Evolutionary conservation across 2,888 invertebrate genomes (phyloP).

Genomic region (Leucania comma): DNA sequence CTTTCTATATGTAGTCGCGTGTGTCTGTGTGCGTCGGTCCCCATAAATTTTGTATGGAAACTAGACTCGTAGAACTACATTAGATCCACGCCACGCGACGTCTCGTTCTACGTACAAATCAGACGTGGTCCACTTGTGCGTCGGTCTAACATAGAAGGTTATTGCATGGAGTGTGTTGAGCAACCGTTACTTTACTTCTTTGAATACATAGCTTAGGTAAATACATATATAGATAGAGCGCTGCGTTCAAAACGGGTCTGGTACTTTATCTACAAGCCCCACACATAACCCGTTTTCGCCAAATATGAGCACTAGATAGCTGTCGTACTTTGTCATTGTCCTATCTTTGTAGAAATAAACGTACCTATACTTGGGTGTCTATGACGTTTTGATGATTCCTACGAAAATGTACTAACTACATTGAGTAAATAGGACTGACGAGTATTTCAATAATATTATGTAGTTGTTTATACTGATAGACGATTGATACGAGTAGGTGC

Average conservation of each 20-base stretch:
- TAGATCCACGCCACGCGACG: too few relatives aligned
- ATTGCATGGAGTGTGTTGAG: slow-evolving; percentile 10
- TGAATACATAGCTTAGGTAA: not conserved
- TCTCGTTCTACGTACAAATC: too few relatives aligned
- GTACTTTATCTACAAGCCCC: slow-evolving; percentile 16
- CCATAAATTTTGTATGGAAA: too few relatives aligned
- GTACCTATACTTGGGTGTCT: not conserved
- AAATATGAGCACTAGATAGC: slow-evolving; percentile 6
- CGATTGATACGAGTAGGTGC: not conserved
- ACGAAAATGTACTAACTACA: slow-evolving; percentile 12
- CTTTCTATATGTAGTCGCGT: too few relatives aligned
- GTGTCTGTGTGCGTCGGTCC: too few relatives aligned
- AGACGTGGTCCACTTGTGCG: too few relatives aligned
- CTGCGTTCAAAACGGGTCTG: slow-evolving; percentile 18
- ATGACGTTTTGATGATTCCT: not conserved
- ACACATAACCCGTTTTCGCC: slow-evolving; percentile 19
- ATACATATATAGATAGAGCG: not conserved
- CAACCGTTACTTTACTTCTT: slow-evolving; percentile 22
- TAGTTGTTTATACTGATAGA: slow-evolving; percentile 1
- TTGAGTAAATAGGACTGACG: slow-evolving; percentile 12
- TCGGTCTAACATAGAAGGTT: not conserved
- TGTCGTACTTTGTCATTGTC: slow-evolving; percentile 16
- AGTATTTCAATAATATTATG: not conserved
- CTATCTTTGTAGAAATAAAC: slow-evolving; percentile 7
- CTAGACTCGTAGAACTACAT: too few relatives aligned